A percentile compares a stretch with the other conserved stretches of the same genome.
Conservation (phyloP, 1,140 invertebrate species). For the Antheraea pernyi region DNA sequence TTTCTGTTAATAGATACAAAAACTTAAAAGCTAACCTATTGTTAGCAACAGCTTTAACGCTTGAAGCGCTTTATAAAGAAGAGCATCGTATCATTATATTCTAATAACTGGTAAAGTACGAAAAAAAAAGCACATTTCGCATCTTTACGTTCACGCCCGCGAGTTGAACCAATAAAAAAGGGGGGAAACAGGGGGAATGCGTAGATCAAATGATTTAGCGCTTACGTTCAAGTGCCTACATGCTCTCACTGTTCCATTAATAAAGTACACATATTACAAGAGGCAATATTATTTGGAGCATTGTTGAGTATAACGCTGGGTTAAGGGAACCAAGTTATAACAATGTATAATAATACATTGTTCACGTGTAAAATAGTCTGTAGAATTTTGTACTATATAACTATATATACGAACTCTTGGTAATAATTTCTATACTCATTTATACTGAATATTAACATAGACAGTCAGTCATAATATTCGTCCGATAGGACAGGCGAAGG, state of each 20-base stretch:
- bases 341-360: background rate
- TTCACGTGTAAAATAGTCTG: no score
- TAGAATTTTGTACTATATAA: no score
- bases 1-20: no score
- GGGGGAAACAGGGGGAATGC: conserved; percentile 18
- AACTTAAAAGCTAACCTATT: background rate
- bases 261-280: conserved; percentile 28
- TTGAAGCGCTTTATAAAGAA: background rate
- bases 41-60: background rate
- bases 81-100: background rate
- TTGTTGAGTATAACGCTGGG: background rate
- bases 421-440: no score
- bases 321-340: conserved; percentile 5
- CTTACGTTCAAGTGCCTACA: conserved; percentile 21
- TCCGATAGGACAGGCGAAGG: no score
- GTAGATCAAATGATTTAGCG: conserved; percentile 27
- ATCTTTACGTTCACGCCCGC: conserved; percentile 7
- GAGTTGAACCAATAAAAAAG: conserved; percentile 21
- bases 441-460: no score
- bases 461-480: no score
- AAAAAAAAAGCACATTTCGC: background rate
- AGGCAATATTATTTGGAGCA: conserved; percentile 21
- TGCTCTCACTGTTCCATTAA: conserved; percentile 21
- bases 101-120: background rate
- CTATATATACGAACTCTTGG: no score